These are phyloP conservation scores for Eupeodes latifasciatus DNA, from an alignment of 2,888 invertebrate species.

Conservation along the genomic window DNA sequence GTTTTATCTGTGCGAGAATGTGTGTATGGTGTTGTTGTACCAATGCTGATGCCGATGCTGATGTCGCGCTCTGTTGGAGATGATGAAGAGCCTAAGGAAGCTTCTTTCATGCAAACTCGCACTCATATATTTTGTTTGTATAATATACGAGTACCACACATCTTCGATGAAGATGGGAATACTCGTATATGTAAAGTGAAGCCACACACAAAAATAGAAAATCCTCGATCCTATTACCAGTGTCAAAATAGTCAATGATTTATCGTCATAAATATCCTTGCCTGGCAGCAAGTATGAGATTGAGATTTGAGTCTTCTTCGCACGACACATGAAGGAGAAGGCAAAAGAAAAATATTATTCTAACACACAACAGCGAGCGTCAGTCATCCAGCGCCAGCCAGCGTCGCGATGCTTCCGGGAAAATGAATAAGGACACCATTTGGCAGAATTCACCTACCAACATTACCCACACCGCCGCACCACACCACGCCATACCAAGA, in stretches of 20 bases:
- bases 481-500: too few species aligned
- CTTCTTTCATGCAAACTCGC: conserved; percentile 11
- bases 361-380: conserved; percentile 5
- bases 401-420: conserved; percentile 36
- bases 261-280: conserved; percentile 54
- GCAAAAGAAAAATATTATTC: conserved; percentile 45
- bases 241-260: conserved; percentile 75
- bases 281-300: conserved; percentile 1
- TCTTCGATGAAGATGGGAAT: conserved; percentile 33
- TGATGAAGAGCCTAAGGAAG: conserved; percentile 70
- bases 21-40: conserved; percentile 4
- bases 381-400: too few species aligned
- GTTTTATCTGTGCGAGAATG: conserved; percentile 35
- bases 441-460: conserved; percentile 22
- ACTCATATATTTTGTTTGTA: background rate
- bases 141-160: conserved; percentile 4
- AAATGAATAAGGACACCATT: conserved; percentile 46
- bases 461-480: background rate
- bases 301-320: background rate
- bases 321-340: background rate
- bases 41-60: conserved; percentile 8
- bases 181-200: conserved; percentile 68
- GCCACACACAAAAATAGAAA: conserved; percentile 44
- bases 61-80: conserved; percentile 56
- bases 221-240: conserved; percentile 73